Percentiles rank a stretch among this genome's conserved stretches.
Conservation (phyloP, 2,113 vertebrate species). For the Irena cyanogastra region DNA sequence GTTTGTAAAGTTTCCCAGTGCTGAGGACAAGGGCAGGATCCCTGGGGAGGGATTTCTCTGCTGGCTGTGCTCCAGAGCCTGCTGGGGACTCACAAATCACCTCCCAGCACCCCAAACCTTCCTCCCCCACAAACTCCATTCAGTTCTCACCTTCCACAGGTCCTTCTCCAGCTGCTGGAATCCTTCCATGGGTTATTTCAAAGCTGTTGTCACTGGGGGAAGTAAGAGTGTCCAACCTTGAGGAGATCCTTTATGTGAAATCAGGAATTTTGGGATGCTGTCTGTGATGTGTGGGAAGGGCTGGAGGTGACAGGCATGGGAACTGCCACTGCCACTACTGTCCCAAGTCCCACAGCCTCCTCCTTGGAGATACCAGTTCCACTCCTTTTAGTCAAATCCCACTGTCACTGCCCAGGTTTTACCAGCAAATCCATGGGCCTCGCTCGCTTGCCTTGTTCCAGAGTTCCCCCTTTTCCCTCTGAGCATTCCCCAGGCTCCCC, state of each 20-base stretch:
- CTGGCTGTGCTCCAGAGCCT: background rate
- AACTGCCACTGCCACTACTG: background rate
- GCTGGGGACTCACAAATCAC: background rate
- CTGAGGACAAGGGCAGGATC: background rate
- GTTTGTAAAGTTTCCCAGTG: background rate
- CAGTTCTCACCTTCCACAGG: background rate
- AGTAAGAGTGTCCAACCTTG: accelerated
- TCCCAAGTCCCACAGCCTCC: background rate
- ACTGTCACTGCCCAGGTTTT: background rate
- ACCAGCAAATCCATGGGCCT: background rate
- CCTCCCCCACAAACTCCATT: background rate
- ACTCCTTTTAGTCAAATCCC: background rate
- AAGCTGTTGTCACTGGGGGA: background rate
- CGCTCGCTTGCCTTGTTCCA: accelerated
- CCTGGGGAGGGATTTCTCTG: background rate
- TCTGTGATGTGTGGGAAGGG: background rate
- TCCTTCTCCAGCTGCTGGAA: background rate
- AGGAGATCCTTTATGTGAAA: background rate
- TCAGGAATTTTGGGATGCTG: background rate
- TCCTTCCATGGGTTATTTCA: background rate
- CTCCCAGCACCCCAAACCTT: background rate
- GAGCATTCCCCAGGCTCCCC: background rate
- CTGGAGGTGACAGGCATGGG: background rate
- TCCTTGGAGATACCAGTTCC: accelerated
- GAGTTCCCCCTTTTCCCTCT: background rate